phyloP scores from a whole-genome alignment of 2,113 vertebrate genomes.

The Chelonoidis abingdonii region DNA sequence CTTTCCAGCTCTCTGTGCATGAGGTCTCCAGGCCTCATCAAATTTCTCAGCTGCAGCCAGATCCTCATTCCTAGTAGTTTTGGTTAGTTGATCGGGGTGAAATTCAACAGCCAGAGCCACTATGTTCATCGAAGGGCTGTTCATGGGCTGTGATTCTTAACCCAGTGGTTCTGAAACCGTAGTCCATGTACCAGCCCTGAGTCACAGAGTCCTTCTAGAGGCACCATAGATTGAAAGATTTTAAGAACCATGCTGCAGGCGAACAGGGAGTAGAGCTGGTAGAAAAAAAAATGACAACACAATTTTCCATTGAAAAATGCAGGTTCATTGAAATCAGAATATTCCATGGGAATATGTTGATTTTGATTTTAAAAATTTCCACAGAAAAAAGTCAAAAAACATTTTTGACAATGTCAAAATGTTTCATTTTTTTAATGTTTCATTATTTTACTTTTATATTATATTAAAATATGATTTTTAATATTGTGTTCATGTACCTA shows the following conservation, averaged over 20 bases:
- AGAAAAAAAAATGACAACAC: not conserved
- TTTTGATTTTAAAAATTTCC: not conserved
- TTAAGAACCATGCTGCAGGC: not conserved
- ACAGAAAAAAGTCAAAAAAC: not conserved
- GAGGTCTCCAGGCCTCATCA: accelerated
- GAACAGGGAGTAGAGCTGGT: not conserved
- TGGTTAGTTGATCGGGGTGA: not conserved
- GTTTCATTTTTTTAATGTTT: constrained; percentile 38
- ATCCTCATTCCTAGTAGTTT: not conserved
- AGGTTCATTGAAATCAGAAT: not conserved
- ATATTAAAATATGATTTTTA: constrained; percentile 56
- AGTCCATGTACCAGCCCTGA: not conserved
- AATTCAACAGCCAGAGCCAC: not conserved
- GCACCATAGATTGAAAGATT: not conserved
- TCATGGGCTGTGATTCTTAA: not conserved
- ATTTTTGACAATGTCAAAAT: constrained; percentile 7
- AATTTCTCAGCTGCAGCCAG: not conserved
- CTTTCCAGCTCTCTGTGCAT: not conserved
- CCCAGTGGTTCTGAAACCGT: not conserved
- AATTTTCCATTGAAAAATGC: not conserved
- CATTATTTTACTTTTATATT: constrained; percentile 7
- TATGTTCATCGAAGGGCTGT: not conserved
- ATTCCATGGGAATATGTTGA: not conserved
- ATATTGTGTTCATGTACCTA: constrained; percentile 53
- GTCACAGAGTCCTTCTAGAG: not conserved